Conservation (phyloP, 2,797 vertebrate species). For the Cynodonichthys magdalenae region DNA sequence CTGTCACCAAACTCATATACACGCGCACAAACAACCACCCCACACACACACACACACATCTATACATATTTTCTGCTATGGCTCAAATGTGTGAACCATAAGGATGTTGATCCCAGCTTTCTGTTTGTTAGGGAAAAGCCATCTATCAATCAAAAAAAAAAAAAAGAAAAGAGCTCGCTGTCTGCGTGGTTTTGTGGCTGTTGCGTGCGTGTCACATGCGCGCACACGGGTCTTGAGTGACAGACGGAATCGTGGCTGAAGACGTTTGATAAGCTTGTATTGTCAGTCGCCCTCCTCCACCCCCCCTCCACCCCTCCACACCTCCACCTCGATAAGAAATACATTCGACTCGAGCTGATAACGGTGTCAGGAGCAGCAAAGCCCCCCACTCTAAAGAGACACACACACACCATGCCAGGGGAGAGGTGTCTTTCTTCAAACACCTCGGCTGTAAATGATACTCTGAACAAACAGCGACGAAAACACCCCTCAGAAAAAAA, state of each 20-base stretch:
- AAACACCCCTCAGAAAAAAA: conserved; percentile 55
- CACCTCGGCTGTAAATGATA: conserved; percentile 91
- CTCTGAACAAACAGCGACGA: conserved; percentile 88
- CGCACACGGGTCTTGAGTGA: conserved; percentile 88
- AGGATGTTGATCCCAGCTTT: conserved; percentile 98
- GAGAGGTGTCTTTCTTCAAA: conserved; percentile 82
- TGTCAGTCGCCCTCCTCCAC: conserved; percentile 83
- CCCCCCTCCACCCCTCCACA: conserved; percentile 74
- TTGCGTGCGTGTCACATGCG: conserved; percentile 10
- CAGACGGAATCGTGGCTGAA: conserved; percentile 95
- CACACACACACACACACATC: conserved; percentile 18
- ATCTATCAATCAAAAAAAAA: conserved; percentile 99
- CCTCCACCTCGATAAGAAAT: conserved; percentile 92
- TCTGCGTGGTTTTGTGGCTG: conserved; percentile 34
- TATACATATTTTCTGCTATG: conserved; percentile 36
- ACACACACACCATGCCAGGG: conserved; percentile 76
- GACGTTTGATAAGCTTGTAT: conserved; percentile 99
- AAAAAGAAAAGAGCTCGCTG: conserved; percentile 62
- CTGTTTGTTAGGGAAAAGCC: conserved; percentile 94
- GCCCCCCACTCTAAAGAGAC: conserved; percentile 87
- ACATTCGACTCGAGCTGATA: conserved; percentile 99
- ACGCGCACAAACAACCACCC: background rate
- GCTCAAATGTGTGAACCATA: conserved; percentile 77
- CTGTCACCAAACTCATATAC: conserved; percentile 7
- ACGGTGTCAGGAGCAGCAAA: conserved; percentile 90